phyloP scores from a whole-genome alignment of 2,888 invertebrate genomes.

The Rhagophthalmus giganteus region DNA sequence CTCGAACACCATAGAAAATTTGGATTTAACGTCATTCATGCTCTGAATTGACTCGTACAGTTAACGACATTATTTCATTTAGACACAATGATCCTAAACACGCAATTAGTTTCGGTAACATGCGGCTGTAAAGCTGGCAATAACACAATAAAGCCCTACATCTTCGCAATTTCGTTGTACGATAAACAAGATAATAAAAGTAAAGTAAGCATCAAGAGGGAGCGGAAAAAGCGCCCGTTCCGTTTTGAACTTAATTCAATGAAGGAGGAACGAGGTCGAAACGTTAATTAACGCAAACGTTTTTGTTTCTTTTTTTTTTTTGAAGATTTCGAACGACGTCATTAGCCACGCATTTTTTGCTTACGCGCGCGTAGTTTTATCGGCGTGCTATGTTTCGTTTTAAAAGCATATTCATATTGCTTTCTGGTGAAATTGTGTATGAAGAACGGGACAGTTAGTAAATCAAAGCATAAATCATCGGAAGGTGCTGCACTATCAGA shows the following conservation, averaged over 20 bases:
- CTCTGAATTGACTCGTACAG: constrained; percentile 14
- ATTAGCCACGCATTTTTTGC: not conserved
- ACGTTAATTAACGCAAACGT: not conserved
- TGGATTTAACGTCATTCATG: constrained; percentile 17
- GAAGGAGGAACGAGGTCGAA: too few species aligned
- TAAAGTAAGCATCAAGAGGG: not conserved
- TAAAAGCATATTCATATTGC: constrained; percentile 23
- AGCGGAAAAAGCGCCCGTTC: not conserved
- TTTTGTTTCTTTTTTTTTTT: not conserved
- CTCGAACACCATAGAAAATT: constrained; percentile 17
- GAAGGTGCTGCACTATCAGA: constrained; percentile 40
- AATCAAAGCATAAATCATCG: constrained; percentile 32
- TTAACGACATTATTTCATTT: constrained; percentile 18
- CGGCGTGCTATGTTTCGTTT: constrained; percentile 7
- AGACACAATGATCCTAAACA: constrained; percentile 37
- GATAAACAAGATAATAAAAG: constrained; percentile 2
- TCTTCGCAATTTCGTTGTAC: not conserved
- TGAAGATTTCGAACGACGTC: not conserved
- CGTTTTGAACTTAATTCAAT: too few species aligned
- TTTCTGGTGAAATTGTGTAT: constrained; percentile 21
- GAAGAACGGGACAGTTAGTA: constrained; percentile 29
- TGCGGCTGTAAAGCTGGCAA: constrained; percentile 36
- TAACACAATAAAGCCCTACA: constrained; percentile 18
- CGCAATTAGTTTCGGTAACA: constrained; percentile 39
- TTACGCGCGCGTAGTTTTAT: not conserved